Evolutionary conservation across 2,113 vertebrate genomes (phyloP).

Genomic region (Seriola quinqueradiata): DNA sequence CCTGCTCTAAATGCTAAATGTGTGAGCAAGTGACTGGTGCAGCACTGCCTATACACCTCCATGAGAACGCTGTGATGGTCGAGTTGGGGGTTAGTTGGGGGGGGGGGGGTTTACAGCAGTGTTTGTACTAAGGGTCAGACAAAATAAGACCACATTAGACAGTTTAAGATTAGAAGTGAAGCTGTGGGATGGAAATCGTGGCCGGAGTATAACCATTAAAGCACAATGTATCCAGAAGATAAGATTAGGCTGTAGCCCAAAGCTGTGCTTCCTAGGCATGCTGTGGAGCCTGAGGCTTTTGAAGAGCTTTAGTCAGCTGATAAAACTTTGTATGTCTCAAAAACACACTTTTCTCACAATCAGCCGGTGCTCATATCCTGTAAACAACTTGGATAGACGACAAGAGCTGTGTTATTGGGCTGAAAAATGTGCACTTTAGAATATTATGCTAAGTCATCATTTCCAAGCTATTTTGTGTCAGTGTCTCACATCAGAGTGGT

Average conservation of each 20-base stretch:
- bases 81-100: no score
- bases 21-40: conserved; percentile 44
- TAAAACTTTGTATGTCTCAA: conserved; percentile 37
- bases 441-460: conserved; percentile 55
- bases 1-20: conserved; percentile 73
- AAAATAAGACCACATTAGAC: conserved; percentile 58
- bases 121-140: conserved; percentile 40
- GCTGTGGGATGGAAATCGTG: conserved; percentile 50
- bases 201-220: conserved; percentile 68
- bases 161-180: conserved; percentile 60
- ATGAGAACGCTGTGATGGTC: conserved; percentile 20
- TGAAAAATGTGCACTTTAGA: conserved; percentile 49
- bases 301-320: conserved; percentile 52
- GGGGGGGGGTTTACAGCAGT: conserved; percentile 23
- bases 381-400: conserved; percentile 35
- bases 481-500: conserved; percentile 59
- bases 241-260: conserved; percentile 68
- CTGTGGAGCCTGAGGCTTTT: conserved; percentile 58
- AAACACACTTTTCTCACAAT: conserved; percentile 45
- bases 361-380: conserved; percentile 17
- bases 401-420: conserved; percentile 14
- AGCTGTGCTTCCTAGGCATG: conserved; percentile 52
- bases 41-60: conserved; percentile 35
- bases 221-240: conserved; percentile 64
- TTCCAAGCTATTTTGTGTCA: conserved; percentile 68